Evolutionary conservation across 2,113 vertebrate species (phyloP), one percentile per base, ranked within the genome.

Genomic region (Rattus rattus): DNA sequence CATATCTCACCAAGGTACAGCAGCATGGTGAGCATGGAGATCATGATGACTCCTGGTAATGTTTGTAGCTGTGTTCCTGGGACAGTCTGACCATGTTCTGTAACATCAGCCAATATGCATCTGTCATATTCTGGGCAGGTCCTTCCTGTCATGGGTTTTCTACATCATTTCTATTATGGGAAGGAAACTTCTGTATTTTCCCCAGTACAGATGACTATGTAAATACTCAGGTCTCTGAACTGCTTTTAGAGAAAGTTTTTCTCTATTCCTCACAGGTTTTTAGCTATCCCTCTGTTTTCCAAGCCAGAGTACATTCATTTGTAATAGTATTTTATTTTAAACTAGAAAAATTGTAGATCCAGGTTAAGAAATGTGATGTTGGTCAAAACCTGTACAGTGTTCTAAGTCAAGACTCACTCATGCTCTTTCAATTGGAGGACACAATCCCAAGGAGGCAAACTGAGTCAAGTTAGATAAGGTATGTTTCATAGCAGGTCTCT

Each of bases 131-230:
- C 36, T 26, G 6, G 30, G 16, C 8, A 80, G 30, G 28, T 19
- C 7, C 43, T 80, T 52, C 49, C 77, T 80, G 49, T 54, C 17
- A 54, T 36, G 28, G 7, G 49, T 36, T 80, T 54, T 8, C 30
- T 17, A 79, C 28, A 33, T 33, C 28, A 33, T 16, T 4, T 28
- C 3, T 33, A 19, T 19, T 14, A 16, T 17, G 0, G 17, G 16
- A 54, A 30, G 26, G 13, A 7, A 77, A 79, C 30, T 79, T 54
- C 49, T 54, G 3, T 33, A 30, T 54, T 17, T 52, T 20, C 8
- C 1, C 11, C 7, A 33, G 30, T 54, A 17, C 14, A 79, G 4
- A 8, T 4, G 6, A 14, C 8, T 79, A 1, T 5, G 8, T 17
- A 77, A 30, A 1, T 52, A 17, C 28, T 30, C 26, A 17, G 6